Evolutionary conservation across 2,888 invertebrate genomes (phyloP).

Genomic region (Osmoderma eremita): DNA sequence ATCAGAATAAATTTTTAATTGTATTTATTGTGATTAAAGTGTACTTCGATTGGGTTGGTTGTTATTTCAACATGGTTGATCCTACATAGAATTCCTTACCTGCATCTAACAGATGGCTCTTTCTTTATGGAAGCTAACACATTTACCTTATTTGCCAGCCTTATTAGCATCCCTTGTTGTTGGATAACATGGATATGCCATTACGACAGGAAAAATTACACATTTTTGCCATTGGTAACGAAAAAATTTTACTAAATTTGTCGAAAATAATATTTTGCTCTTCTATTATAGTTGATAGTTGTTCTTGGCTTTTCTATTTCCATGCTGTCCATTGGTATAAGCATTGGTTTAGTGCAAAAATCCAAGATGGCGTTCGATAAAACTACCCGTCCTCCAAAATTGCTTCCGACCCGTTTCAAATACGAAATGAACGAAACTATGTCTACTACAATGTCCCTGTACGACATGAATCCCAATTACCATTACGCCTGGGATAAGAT

Average conservation of each 20-base stretch:
- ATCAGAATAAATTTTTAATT: conserved; percentile 17
- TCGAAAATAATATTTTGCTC: background rate
- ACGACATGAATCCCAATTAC: conserved; percentile 37
- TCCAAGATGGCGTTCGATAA: conserved; percentile 41
- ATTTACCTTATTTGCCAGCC: conserved; percentile 45
- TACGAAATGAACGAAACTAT: conserved; percentile 42
- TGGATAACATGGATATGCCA: conserved; percentile 49
- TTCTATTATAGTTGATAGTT: conserved; percentile 42
- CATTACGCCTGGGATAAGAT: conserved; percentile 44
- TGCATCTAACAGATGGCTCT: conserved; percentile 43
- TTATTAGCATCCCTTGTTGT: conserved; percentile 46
- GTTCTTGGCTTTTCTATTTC: conserved; percentile 41
- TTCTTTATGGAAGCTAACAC: conserved; percentile 42
- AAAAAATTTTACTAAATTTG: background rate
- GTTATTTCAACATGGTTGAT: conserved; percentile 44
- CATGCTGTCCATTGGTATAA: conserved; percentile 41
- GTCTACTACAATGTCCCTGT: conserved; percentile 36
- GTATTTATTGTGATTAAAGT: conserved; percentile 36
- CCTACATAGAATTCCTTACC: conserved; percentile 45
- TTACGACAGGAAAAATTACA: conserved; percentile 45
- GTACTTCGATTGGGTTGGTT: conserved; percentile 43
- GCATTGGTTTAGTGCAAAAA: conserved; percentile 42
- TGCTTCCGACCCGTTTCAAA: conserved; percentile 36
- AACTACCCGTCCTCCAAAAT: conserved; percentile 22
- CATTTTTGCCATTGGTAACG: conserved; percentile 47